Conservation (phyloP, 2,797 vertebrate genomes). For the Avahi laniger region DNA sequence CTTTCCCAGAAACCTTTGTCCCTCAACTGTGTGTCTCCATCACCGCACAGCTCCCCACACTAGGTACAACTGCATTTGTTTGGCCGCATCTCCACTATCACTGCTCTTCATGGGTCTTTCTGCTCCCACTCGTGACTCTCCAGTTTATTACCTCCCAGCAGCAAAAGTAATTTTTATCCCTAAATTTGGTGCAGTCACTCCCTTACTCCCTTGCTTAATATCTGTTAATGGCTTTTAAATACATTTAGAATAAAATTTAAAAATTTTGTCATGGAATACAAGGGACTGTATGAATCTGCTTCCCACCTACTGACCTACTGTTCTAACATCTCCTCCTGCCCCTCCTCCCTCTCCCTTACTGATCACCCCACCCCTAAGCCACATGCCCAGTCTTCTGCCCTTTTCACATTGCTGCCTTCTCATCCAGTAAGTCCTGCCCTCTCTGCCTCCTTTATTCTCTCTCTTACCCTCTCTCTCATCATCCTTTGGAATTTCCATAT, state of each 20-base stretch:
- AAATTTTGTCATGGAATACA: not conserved
- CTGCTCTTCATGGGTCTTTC: not conserved
- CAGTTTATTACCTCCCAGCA: not conserved
- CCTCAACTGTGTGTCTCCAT: too few relatives aligned
- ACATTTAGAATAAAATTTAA: not conserved
- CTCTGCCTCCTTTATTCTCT: not conserved
- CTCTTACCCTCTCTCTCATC: not conserved
- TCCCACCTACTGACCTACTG: not conserved
- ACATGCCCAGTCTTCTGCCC: not conserved
- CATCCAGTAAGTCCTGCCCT: not conserved
- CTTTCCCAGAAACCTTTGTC: not conserved
- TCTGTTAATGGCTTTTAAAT: not conserved
- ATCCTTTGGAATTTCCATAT: not conserved
- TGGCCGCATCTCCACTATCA: not conserved
- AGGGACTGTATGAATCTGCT: not conserved
- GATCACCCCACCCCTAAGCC: accelerated
- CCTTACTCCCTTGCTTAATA: not conserved
- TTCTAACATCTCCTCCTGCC: not conserved
- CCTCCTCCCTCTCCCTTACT: too few relatives aligned
- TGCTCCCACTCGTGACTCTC: not conserved
- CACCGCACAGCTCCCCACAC: not conserved
- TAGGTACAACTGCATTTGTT: not conserved
- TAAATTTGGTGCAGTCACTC: not conserved
- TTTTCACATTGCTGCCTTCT: not conserved
- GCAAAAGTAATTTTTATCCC: not conserved